Base-by-base conservation (phyloP, 2,113 vertebrate species). In the Xyliphius kryptos region DNA sequence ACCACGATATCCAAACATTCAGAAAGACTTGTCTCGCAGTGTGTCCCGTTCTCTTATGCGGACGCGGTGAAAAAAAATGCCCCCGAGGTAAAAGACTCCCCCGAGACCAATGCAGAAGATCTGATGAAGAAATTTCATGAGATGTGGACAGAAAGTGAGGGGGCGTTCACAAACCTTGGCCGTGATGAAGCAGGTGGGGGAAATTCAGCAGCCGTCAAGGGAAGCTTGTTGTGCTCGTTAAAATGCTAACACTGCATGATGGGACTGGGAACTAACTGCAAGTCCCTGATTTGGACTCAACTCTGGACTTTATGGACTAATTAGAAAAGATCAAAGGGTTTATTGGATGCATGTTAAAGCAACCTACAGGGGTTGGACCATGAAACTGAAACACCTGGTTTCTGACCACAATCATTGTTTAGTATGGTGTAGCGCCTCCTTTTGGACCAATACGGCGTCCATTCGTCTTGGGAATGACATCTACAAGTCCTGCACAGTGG, bases 121-220 rank as follows among this genome's bases (percentile, higher is more conserved):
- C 71, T 91, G 74, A 76, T 89, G 59, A 86, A 79, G 67, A 89
- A 91, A 76, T 91, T 95, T 73, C 87, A 90, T 50, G 77, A 91
- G 68, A 87, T 87, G 0, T 91, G 90, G 89, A 85, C 88, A 17
- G 91, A 91, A 72, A 92, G 88, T 26, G 90, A 90, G 74, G 82
- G 79, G 2, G 83, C 91, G 56, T 92, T 91, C 79, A 77, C 88
- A 75, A 89, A 79, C 66, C 79, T 90, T 6, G 88, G 88, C 50
- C 91, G 83, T 77, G 81, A 74, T 1, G 70, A 86, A 21, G 86
- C 89, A 21, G 88, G 88, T 64, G 81, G 87, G 74, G 68, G 71
- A 3, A 82, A 76, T 9, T 83, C 83, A 72, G 75, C 73, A 12
- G 67, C 81, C 62, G 58, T 82, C 84, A 55, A 84, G 84, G 38